Conservation (phyloP, 2,888 invertebrate species). For the Mycogona germanica region DNA sequence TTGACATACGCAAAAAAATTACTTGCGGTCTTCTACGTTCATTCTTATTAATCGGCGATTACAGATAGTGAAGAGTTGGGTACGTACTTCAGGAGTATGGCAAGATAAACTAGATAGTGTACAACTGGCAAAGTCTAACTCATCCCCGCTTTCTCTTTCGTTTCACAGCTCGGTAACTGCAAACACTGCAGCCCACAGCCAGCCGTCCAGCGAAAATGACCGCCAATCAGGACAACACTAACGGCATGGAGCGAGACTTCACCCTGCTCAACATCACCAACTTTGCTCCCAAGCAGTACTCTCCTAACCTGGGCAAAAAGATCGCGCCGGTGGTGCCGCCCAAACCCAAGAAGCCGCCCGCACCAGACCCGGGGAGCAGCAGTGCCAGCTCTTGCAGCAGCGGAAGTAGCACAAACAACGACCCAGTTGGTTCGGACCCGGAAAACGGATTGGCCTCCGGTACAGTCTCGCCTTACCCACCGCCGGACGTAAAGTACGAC, state of each 20-base stretch:
- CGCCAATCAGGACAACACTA: slow-evolving; percentile 12
- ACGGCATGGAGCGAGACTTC: slow-evolving; percentile 14
- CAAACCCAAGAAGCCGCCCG: slow-evolving; percentile 18
- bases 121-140: no score
- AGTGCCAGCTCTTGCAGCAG: no score
- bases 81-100: no score
- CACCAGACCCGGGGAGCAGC: not conserved
- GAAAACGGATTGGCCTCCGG: not conserved
- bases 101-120: no score
- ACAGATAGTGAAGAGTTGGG: no score
- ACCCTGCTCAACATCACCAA: slow-evolving; percentile 16
- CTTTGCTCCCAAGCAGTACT: slow-evolving; percentile 21
- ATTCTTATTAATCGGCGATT: no score
- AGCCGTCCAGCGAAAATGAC: slow-evolving; percentile 15
- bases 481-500: not conserved
- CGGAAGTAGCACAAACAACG: no score
- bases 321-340: slow-evolving; percentile 22
- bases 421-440: no score
- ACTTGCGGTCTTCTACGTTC: no score
- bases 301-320: slow-evolving; percentile 20
- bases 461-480: not conserved
- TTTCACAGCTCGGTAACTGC: no score
- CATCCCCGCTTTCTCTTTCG: no score
- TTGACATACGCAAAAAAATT: no score
- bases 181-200: not conserved